Evolutionary conservation across 2,888 invertebrate genomes (phyloP).

Genomic region (Hyppa rectilinea): DNA sequence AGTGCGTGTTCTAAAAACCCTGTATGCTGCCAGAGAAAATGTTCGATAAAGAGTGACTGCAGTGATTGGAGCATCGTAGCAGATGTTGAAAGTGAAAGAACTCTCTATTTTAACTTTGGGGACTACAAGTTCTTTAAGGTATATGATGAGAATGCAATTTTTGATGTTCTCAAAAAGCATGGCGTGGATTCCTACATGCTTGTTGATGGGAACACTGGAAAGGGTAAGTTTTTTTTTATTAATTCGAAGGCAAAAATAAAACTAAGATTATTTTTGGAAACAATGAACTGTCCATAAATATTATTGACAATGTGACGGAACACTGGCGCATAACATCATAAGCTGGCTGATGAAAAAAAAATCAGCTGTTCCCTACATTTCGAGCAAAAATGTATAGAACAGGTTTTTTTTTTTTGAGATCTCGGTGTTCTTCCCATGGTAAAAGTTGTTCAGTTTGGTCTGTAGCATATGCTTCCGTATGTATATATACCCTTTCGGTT

Average conservation of each 20-base stretch:
- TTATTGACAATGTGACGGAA: no score
- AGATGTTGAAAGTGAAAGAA: constrained; percentile 67
- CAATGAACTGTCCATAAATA: no score
- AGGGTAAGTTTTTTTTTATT: constrained; percentile 91
- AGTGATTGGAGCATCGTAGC: constrained; percentile 79
- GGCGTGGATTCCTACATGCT: constrained; percentile 89
- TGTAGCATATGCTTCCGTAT: no score
- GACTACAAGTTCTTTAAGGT: constrained; percentile 87
- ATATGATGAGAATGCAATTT: constrained; percentile 84
- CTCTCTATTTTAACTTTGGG: constrained; percentile 87
- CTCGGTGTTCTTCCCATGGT: no score
- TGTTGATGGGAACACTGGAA: constrained; percentile 93
- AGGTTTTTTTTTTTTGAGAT: no score
- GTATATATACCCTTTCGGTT: no score
- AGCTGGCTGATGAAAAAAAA: no score
- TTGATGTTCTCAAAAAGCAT: constrained; percentile 82
- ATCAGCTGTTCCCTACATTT: no score
- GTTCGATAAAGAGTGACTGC: constrained; percentile 72
- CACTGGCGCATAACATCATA: no score
- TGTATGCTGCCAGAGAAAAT: constrained; percentile 74
- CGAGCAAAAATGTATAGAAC: no score
- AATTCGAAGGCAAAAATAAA: neutral
- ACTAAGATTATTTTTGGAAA: neutral
- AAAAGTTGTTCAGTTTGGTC: no score
- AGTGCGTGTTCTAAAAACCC: constrained; percentile 71